Evolutionary conservation across 2,888 invertebrate species (phyloP).

Genomic region (Drosophila austrosaltans): DNA sequence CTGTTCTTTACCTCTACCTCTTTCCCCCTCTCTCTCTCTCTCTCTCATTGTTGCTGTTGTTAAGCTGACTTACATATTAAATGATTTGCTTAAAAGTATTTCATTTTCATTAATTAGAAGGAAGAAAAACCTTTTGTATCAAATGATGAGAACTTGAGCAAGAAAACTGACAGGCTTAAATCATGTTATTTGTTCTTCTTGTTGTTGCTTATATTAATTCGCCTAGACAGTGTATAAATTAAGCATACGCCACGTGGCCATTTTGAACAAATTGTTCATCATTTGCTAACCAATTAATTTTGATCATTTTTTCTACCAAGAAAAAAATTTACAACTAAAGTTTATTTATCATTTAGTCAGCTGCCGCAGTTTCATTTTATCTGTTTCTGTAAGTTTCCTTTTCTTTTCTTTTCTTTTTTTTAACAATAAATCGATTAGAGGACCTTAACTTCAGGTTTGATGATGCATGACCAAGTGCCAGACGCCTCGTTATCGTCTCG

Average conservation of each 20-base stretch:
- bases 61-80: conserved; percentile 8
- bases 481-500: conserved; percentile 59
- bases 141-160: conserved; percentile 32
- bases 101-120: conserved; percentile 55
- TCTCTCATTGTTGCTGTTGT: too few species aligned
- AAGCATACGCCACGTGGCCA: conserved; percentile 51
- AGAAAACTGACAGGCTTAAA: conserved; percentile 22
- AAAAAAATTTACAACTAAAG: conserved; percentile 22
- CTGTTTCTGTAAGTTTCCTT: conserved; percentile 33
- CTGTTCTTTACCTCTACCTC: background rate
- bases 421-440: conserved; percentile 68
- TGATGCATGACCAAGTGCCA: conserved; percentile 58
- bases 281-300: conserved; percentile 63
- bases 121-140: conserved; percentile 27
- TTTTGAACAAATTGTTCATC: conserved; percentile 46
- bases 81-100: conserved; percentile 8
- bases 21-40: too few species aligned
- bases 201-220: conserved; percentile 58
- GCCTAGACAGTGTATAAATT: conserved; percentile 58
- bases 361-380: conserved; percentile 29
- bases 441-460: conserved; percentile 21
- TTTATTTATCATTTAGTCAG: conserved; percentile 31
- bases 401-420: conserved; percentile 47
- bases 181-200: conserved; percentile 32
- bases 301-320: conserved; percentile 12